These are phyloP conservation scores for Ochotona princeps DNA, from an alignment of 2,113 vertebrate genomes.

Conservation along the genomic window DNA sequence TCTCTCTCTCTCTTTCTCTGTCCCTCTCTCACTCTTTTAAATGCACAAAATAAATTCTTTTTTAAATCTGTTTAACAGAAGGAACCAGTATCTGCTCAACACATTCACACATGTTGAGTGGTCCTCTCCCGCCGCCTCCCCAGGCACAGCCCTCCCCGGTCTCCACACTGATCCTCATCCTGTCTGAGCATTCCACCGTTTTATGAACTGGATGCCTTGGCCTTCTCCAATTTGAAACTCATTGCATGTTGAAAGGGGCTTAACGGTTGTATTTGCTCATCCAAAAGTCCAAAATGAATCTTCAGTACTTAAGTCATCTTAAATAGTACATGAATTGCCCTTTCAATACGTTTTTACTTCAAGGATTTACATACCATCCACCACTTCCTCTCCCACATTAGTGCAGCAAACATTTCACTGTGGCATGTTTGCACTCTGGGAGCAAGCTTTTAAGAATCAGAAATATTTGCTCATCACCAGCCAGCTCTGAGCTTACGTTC, in stretches of 20 bases:
- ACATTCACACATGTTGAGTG: not conserved
- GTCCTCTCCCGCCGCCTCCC: not conserved
- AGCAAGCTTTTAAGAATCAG: not conserved
- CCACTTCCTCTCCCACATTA: not conserved
- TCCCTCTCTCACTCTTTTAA: too few species aligned
- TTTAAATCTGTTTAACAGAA: too few species aligned
- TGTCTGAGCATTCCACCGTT: not conserved
- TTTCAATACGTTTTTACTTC: not conserved
- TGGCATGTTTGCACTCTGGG: not conserved
- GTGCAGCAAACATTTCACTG: not conserved
- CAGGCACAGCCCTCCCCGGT: not conserved
- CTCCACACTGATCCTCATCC: not conserved
- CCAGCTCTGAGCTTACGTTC: not conserved
- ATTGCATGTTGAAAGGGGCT: not conserved
- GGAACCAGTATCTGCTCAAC: not conserved
- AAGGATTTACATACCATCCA: not conserved
- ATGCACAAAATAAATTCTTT: too few species aligned
- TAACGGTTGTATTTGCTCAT: not conserved
- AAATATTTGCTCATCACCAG: not conserved
- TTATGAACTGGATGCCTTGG: not conserved
- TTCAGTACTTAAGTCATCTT: not conserved
- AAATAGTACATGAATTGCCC: not conserved
- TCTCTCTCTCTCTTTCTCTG: too few species aligned
- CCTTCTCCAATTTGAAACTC: not conserved
- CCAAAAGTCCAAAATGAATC: not conserved